Percentiles rank a stretch among this genome's conserved stretches.
Evolutionary conservation across 2,113 vertebrate genomes (phyloP).

Genomic region (Talpa occidentalis): DNA sequence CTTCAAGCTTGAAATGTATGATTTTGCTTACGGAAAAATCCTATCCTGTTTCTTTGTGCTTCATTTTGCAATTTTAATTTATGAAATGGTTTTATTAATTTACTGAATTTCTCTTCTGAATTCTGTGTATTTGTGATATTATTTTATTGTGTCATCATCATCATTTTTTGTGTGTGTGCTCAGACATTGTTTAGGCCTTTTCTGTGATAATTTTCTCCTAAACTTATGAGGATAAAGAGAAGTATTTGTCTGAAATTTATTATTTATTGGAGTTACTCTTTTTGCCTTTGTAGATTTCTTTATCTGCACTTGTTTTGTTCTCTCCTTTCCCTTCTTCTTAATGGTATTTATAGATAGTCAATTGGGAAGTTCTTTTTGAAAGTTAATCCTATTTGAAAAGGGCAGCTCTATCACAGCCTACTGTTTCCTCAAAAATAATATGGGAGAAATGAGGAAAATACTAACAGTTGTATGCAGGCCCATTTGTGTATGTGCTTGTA

Average conservation of each 20-base stretch:
- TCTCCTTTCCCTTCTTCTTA: neutral
- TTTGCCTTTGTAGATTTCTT: neutral
- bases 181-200: neutral
- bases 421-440: neutral
- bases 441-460: neutral
- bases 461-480: neutral
- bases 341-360: neutral
- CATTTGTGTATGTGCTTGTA: neutral
- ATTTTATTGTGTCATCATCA: neutral
- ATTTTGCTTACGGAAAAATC: neutral
- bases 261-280: neutral
- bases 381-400: neutral
- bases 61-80: constrained; percentile 6
- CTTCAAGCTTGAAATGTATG: neutral
- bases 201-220: neutral
- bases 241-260: neutral
- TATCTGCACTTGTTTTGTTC: neutral
- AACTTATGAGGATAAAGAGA: neutral
- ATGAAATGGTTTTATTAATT: neutral
- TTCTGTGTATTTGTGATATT: neutral
- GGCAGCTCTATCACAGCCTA: neutral
- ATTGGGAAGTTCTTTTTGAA: neutral
- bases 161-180: neutral
- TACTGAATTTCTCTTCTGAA: neutral
- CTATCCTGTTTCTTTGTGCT: neutral